Percentiles rank a stretch among this genome's conserved stretches.
phyloP scores from a whole-genome alignment of 2,797 vertebrate species.

The Scolopax bukidnonensis region DNA sequence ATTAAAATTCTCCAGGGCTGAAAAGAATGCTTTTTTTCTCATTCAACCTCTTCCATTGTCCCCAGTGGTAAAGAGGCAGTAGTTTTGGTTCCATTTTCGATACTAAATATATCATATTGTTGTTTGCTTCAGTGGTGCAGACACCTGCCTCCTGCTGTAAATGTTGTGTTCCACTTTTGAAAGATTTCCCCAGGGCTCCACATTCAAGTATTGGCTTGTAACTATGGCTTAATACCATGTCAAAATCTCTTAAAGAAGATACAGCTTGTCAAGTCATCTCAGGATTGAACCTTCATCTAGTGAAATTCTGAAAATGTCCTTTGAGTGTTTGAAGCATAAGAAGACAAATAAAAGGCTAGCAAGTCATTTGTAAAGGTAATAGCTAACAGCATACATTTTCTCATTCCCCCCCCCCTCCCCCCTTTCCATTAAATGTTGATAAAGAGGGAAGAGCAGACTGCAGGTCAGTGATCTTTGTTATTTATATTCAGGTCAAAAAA shows the following conservation, averaged over 20 bases:
- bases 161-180: conserved; percentile 80
- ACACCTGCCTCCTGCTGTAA: conserved; percentile 87
- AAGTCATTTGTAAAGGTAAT: conserved; percentile 89
- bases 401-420: conserved; percentile 67
- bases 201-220: conserved; percentile 89
- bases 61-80: conserved; percentile 80
- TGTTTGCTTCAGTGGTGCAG: conserved; percentile 86
- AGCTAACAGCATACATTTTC: conserved; percentile 79
- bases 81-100: conserved; percentile 84
- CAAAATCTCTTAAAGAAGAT: conserved; percentile 89
- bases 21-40: conserved; percentile 74
- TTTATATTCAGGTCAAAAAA: conserved; percentile 71
- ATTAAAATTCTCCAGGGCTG: conserved; percentile 89
- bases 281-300: conserved; percentile 76
- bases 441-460: conserved; percentile 59
- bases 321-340: conserved; percentile 81
- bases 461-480: conserved; percentile 55
- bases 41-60: conserved; percentile 76
- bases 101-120: conserved; percentile 89
- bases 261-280: conserved; percentile 82
- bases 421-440: conserved; percentile 85
- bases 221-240: conserved; percentile 91
- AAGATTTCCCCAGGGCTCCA: conserved; percentile 88
- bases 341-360: conserved; percentile 82
- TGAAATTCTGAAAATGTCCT: conserved; percentile 80